Percentiles rank a stretch among this genome's conserved stretches.
Conservation (phyloP, 2,797 vertebrate genomes). For the Schizopygopsis malacanthus region DNA sequence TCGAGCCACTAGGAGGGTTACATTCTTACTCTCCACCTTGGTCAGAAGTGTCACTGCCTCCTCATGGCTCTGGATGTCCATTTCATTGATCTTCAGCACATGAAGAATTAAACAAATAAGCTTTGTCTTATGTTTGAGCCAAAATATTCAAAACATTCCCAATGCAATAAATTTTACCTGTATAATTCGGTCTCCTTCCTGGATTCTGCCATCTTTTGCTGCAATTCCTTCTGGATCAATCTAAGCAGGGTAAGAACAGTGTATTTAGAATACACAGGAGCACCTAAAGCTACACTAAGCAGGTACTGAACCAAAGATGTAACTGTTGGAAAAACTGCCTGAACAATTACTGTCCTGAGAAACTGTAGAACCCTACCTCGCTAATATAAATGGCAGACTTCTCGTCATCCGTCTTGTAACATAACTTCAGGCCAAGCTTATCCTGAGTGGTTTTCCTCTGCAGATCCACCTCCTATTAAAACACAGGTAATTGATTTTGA, state of each 20-base stretch:
- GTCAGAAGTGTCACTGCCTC: conserved; percentile 90
- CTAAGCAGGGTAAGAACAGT: conserved; percentile 71
- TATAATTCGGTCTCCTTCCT: conserved; percentile 94
- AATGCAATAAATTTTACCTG: conserved; percentile 76
- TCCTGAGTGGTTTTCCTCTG: conserved; percentile 90
- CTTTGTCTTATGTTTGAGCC: background rate
- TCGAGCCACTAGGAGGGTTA: conserved; percentile 89
- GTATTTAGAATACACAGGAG: background rate
- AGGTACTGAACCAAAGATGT: background rate
- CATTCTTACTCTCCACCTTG: conserved; percentile 90
- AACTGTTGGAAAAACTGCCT: background rate
- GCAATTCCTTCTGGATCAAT: conserved; percentile 95
- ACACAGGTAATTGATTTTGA: conserved; percentile 51
- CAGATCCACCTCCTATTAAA: conserved; percentile 89
- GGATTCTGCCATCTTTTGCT: conserved; percentile 90
- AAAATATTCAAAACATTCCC: background rate
- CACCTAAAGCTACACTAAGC: background rate
- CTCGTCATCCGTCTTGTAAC: conserved; percentile 92
- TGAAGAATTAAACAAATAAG: background rate
- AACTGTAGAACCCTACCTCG: conserved; percentile 78
- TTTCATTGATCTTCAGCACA: conserved; percentile 86
- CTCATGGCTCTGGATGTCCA: conserved; percentile 91
- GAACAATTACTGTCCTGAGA: background rate
- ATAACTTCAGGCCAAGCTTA: conserved; percentile 93
- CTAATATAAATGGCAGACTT: conserved; percentile 95